Percentiles rank a stretch among this genome's conserved stretches.
phyloP scores from a whole-genome alignment of 2,888 invertebrate species.

The Lasioglossum calceatum region DNA sequence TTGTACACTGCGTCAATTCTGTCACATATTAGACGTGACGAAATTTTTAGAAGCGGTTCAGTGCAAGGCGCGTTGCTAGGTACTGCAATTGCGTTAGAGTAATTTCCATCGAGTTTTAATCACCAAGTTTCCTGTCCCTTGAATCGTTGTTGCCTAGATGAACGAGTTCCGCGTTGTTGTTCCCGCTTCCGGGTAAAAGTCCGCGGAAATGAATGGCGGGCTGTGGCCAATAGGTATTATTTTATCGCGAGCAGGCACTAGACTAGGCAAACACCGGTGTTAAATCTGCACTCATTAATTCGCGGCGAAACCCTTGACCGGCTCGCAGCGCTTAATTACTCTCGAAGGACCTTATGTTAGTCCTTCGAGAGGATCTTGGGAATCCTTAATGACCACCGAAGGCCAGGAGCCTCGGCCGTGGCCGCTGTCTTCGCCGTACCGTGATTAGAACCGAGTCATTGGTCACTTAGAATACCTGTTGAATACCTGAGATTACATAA shows the following conservation, averaged over 20 bases:
- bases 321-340: neutral
- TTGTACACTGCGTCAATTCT: too few relatives aligned
- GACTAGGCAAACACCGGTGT: neutral
- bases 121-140: neutral
- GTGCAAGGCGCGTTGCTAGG: neutral
- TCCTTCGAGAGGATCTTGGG: slow-evolving; percentile 2
- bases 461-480: neutral
- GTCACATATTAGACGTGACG: too few relatives aligned
- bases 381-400: slow-evolving; percentile 6
- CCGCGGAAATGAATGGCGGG: neutral
- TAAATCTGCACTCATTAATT: neutral
- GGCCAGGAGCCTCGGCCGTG: neutral
- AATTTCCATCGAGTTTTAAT: slow-evolving; percentile 30
- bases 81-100: neutral
- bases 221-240: neutral
- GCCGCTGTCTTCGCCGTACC: neutral
- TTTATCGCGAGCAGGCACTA: neutral
- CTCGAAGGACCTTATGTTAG: neutral
- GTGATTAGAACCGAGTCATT: neutral
- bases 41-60: too few relatives aligned
- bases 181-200: neutral
- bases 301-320: slow-evolving; percentile 3
- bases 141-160: neutral
- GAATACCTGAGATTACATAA: neutral
- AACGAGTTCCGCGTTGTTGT: neutral